phyloP scores from a whole-genome alignment of 2,888 invertebrate genomes.

The Byasa hedistus region DNA sequence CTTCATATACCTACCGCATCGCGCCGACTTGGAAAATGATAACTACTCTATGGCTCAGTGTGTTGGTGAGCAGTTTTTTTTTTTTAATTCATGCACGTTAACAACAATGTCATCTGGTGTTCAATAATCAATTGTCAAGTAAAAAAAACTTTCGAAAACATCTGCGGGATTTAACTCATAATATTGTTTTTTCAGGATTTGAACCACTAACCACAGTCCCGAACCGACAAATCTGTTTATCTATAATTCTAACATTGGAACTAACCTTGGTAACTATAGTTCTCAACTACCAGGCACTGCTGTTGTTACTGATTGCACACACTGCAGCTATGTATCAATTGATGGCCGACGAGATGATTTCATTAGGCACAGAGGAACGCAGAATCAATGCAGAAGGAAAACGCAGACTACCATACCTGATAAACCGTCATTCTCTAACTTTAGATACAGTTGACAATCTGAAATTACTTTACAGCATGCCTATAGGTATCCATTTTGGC shows the following conservation, averaged over 20 bases:
- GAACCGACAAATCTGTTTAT: constrained; percentile 52
- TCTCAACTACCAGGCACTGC: constrained; percentile 57
- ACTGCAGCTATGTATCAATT: constrained; percentile 59
- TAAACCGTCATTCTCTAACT: constrained; percentile 50
- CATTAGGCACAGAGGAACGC: constrained; percentile 42
- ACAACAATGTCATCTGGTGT: too few relatives aligned
- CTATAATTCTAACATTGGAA: constrained; percentile 50
- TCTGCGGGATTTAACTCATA: background rate
- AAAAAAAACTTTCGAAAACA: too few relatives aligned
- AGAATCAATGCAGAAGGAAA: constrained; percentile 41
- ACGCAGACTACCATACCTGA: constrained; percentile 44
- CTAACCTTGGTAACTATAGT: constrained; percentile 45
- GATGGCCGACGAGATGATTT: constrained; percentile 53
- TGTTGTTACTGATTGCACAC: constrained; percentile 59
- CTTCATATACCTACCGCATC: constrained; percentile 53
- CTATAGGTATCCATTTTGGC: constrained; percentile 64
- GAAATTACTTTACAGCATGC: constrained; percentile 55
- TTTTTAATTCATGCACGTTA: too few relatives aligned
- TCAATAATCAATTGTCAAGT: too few relatives aligned
- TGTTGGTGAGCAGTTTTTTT: constrained; percentile 50
- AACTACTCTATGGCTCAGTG: constrained; percentile 58
- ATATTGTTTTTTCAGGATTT: constrained; percentile 49
- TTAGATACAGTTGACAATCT: constrained; percentile 50
- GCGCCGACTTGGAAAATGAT: constrained; percentile 45
- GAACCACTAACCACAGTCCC: constrained; percentile 51